phyloP scores from a whole-genome alignment of 1,140 invertebrate species.

The Muscidifurax raptorellus region DNA sequence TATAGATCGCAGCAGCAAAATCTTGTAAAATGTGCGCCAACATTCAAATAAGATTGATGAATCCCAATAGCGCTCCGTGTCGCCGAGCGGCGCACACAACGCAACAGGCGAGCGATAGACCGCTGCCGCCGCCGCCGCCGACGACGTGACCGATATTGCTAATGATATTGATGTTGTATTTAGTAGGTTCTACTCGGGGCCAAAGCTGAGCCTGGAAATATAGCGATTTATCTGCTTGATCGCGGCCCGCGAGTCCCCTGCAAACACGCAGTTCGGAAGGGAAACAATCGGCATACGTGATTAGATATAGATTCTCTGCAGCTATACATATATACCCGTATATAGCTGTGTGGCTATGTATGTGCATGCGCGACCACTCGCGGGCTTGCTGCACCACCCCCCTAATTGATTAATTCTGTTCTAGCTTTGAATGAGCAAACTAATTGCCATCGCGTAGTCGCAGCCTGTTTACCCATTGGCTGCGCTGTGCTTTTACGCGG shows the following conservation, averaged over 20 bases:
- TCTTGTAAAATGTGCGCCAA: conserved; percentile 36
- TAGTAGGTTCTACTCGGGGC: neutral
- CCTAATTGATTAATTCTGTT: conserved; percentile 35
- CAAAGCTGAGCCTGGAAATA: conserved; percentile 25
- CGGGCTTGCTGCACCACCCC: neutral
- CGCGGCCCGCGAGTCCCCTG: neutral
- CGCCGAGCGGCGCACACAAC: neutral
- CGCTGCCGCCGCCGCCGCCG: too few relatives aligned
- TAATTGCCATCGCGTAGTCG: neutral
- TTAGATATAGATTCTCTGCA: too few relatives aligned
- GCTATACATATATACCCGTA: too few relatives aligned
- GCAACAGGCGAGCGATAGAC: conserved; percentile 27
- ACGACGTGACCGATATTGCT: conserved; percentile 7
- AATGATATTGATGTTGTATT: conserved; percentile 42
- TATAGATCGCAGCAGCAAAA: neutral
- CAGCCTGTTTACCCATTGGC: neutral
- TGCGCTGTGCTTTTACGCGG: neutral
- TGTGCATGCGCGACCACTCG: neutral
- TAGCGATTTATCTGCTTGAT: conserved; percentile 51
- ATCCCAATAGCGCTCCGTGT: neutral
- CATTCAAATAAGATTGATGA: conserved; percentile 41
- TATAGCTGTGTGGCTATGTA: too few relatives aligned
- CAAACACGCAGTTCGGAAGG: conserved; percentile 11
- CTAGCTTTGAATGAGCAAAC: conserved; percentile 7
- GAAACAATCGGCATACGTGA: conserved; percentile 11